Evolutionary conservation across 2,888 invertebrate genomes (phyloP).

Genomic region (Sesia apiformis): DNA sequence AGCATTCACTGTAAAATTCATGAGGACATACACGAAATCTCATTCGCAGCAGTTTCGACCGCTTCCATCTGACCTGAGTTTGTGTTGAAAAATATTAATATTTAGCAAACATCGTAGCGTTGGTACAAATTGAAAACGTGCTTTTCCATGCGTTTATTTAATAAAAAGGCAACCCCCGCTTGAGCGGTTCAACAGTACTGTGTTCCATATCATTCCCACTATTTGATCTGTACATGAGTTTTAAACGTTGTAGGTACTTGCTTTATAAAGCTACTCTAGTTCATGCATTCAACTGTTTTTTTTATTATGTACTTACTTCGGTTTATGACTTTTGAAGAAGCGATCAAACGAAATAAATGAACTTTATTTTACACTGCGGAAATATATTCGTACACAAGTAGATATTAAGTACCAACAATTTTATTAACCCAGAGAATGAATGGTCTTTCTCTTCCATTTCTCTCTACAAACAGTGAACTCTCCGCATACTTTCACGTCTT

Average conservation of each 20-base stretch:
- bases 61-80: background rate
- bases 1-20: background rate
- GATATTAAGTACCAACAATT: too few relatives aligned
- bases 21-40: background rate
- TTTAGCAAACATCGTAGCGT: slow-evolving; percentile 9
- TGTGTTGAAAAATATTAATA: slow-evolving; percentile 9
- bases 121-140: slow-evolving; percentile 10
- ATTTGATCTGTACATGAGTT: background rate
- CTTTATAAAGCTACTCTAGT: background rate
- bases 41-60: background rate
- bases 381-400: too few relatives aligned
- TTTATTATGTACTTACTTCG: background rate
- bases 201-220: background rate
- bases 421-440: too few relatives aligned
- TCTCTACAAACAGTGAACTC: too few relatives aligned
- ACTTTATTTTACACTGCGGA: too few relatives aligned
- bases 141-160: slow-evolving; percentile 7
- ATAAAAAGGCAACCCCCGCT: slow-evolving; percentile 1
- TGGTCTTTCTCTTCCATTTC: too few relatives aligned
- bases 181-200: background rate
- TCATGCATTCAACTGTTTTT: background rate
- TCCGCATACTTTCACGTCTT: too few relatives aligned
- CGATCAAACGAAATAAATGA: too few relatives aligned
- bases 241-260: background rate
- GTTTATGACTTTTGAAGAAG: too few relatives aligned